Conservation (phyloP, 35 echinoderm and acorn worm genomes). For the Eucidaris tribuloides region DNA sequence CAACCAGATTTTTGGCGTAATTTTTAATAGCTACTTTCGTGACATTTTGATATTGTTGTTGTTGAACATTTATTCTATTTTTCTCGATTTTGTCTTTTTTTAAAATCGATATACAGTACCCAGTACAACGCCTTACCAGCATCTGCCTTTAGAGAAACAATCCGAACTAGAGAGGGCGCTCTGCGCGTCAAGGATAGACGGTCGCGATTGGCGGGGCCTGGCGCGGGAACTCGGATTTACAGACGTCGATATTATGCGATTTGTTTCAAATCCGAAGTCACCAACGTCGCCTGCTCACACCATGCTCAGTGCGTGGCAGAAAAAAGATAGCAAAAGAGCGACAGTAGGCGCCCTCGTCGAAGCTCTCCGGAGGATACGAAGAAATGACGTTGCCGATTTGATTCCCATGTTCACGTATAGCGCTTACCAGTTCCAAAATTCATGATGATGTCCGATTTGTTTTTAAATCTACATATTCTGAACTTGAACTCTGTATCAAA, state of each 20-base stretch:
- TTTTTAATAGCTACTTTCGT: too few relatives aligned
- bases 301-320: background rate
- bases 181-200: background rate
- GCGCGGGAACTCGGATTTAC: conserved; percentile 23
- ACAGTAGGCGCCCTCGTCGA: background rate
- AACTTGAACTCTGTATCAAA: too few relatives aligned
- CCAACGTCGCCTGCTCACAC: background rate
- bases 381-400: conserved; percentile 31
- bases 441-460: too few relatives aligned
- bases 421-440: conserved; percentile 4
- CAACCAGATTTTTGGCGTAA: too few relatives aligned
- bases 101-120: too few relatives aligned
- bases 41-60: too few relatives aligned
- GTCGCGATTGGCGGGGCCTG: conserved; percentile 7
- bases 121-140: conserved; percentile 5
- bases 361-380: conserved; percentile 3
- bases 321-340: conserved; percentile 9
- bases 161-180: background rate
- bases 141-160: background rate
- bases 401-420: conserved; percentile 3
- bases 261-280: background rate
- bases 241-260: background rate
- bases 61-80: too few relatives aligned
- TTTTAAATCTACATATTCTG: too few relatives aligned
- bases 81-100: too few relatives aligned